Evolutionary conservation across 1,140 invertebrate species (phyloP), one percentile per base, ranked within the genome.

Genomic region (Lepidostoma basale): DNA sequence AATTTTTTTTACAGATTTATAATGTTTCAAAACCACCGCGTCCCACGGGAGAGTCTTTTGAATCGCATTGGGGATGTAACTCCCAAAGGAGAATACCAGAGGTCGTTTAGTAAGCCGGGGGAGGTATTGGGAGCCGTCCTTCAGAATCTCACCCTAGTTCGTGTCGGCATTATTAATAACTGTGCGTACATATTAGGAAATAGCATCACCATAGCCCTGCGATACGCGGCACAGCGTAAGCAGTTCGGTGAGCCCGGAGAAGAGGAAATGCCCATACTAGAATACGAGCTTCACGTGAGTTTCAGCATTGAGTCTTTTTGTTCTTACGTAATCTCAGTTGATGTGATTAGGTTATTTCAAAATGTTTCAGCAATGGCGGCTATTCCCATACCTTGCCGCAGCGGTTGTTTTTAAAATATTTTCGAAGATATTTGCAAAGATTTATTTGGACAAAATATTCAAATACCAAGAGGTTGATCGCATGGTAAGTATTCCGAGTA

Each of bases 31-130:
- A 88, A 96, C 72, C 95, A 95, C 79, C 81, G 87, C 69, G 90
- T 98, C 75, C 92, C 94, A 12, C 86, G 90, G 30, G 88, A 89
- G 76, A 89, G 88, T 80, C 81, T 98, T 8, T 83, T 98, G 10
- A 97, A 97, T 79, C 89, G 89, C 77, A 93, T 89, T 9, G 92
- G 93, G 6, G 92, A 97, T 81, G 92, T 98, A 3, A 92, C 90
- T 0, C 83, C 88, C 18, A 89, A 93, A 40, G 96, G 96, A 6
- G 82, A 87, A 74, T 98, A 97, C 78, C 84, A 92, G 9, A 88
- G 90, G 40, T 86, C 87, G 1, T 87, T 91, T 67, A 90, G 90
- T 64, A 89, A 95, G 73, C 88, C 90, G 4, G 89, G 86, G 40
- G 91, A 91, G 76, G 87, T 91, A 76, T 87, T 93, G 72, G 92